Evolutionary conservation across 2,888 invertebrate genomes (phyloP), one percentile per base, ranked within the genome.

Genomic region (Cephus runcator): DNA sequence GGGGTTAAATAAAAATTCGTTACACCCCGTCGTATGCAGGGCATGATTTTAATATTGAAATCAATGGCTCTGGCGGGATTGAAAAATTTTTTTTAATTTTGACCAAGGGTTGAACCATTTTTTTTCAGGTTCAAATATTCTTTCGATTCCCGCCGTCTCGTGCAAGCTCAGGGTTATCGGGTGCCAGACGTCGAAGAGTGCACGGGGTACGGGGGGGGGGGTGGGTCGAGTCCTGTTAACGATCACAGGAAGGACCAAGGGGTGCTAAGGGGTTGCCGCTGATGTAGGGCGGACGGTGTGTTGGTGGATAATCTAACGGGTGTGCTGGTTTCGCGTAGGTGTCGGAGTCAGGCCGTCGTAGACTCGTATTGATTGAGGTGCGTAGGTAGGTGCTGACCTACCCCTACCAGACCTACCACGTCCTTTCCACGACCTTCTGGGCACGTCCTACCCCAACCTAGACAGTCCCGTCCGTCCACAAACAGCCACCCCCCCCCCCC

Each of bases 301-400:
- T 31, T 1, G 12, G 34, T 71, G 23, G 56, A 31, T 30, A 71
- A 71, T 71, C 12, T 71, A 31, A 31, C 33, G 34, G 71, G 71
- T 15, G 71, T 71, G 71, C 4, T 34, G 71, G 34, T 31, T 6
- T 71, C 31, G 15, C 71, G 71, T 71, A 71, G 71, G 71, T 71
- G 71, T 71, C 71, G 71, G 71, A 15, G 12, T 34, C 33, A 33
- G 12, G 12, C 23, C 23, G 56, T 71, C 71, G 31, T 31, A 71
- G 71, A 71, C 71, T 31, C 9, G 76, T 79, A 79, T 82, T 80
- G 80, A 81, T 81, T 82, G 35, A n/a, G 75, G 77, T 81, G 81
- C 77, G 81, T 88, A 85, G 87, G 88, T 89, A 87, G 89, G 83
- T 87, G 90, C 90, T 90, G 90, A 90, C 90, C 90, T 90, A 90